A percentile compares a stretch with the other conserved stretches of the same genome.
These are phyloP conservation scores for Monoplex corrugatus DNA, from an alignment of 2,888 invertebrate genomes.

Conservation along the genomic window DNA sequence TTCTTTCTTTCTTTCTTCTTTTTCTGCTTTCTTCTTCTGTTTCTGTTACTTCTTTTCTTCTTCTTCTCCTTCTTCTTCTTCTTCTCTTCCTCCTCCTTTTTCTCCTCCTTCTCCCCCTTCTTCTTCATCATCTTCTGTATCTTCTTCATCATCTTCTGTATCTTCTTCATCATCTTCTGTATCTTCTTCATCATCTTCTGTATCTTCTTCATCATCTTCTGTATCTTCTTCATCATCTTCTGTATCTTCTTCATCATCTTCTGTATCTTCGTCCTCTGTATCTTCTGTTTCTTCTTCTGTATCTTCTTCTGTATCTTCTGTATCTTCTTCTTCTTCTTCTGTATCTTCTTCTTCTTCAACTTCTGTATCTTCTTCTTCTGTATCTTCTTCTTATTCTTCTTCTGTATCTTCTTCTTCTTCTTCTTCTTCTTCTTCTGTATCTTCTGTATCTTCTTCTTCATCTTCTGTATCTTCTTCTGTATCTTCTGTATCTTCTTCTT, in stretches of 20 bases:
- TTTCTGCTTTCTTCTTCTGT: neutral
- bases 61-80: neutral
- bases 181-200: neutral
- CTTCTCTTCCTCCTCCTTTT: neutral
- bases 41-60: fast-evolving
- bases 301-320: neutral
- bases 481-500: neutral
- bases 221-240: neutral
- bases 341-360: neutral
- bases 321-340: neutral
- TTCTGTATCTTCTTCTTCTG: neutral
- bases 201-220: neutral
- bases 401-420: neutral
- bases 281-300: neutral
- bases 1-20: neutral
- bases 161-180: neutral
- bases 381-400: neutral
- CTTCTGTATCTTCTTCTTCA: neutral
- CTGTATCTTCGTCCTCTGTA: neutral
- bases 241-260: neutral
- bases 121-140: neutral
- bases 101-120: neutral
- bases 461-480: neutral
- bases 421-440: neutral
- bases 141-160: neutral